phyloP scores from a whole-genome alignment of 1,140 invertebrate genomes.

The Trachymyrmex cornetzi region DNA sequence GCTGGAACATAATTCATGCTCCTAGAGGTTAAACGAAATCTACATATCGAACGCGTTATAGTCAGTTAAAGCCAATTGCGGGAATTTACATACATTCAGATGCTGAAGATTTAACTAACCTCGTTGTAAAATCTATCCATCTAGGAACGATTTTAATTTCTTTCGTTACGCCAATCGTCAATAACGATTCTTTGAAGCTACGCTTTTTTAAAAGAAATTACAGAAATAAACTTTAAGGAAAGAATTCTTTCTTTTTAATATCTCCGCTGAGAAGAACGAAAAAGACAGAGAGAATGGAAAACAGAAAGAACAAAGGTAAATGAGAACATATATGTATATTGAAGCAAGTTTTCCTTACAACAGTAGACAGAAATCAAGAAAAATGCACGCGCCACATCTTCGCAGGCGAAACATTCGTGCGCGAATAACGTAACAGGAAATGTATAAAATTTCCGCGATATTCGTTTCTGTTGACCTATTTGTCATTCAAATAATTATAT shows the following conservation, averaged over 20 bases:
- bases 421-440: conserved; percentile 13
- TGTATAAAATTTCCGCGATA: conserved; percentile 1
- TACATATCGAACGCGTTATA: conserved; percentile 63
- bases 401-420: conserved; percentile 1
- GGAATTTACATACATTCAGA: conserved; percentile 56
- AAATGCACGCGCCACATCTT: conserved; percentile 27
- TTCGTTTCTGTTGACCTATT: neutral
- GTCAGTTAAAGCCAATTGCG: conserved; percentile 60
- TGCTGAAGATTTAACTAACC: conserved; percentile 57
- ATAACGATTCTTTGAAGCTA: neutral
- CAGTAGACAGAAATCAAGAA: conserved; percentile 47
- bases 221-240: conserved; percentile 24
- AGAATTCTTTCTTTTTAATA: neutral
- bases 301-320: conserved; percentile 32
- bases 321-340: conserved; percentile 46
- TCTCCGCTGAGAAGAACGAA: neutral
- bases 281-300: neutral
- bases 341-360: conserved; percentile 26
- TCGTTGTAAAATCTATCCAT: conserved; percentile 28
- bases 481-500: neutral
- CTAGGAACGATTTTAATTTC: conserved; percentile 44
- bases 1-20: conserved; percentile 62
- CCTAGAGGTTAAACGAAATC: conserved; percentile 69
- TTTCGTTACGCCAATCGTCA: conserved; percentile 9
- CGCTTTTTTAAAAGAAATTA: neutral